A percentile compares a stretch with the other conserved stretches of the same genome.
These are phyloP conservation scores for Diachasmimorpha longicaudata DNA, from an alignment of 1,140 invertebrate genomes.

Conservation along the genomic window DNA sequence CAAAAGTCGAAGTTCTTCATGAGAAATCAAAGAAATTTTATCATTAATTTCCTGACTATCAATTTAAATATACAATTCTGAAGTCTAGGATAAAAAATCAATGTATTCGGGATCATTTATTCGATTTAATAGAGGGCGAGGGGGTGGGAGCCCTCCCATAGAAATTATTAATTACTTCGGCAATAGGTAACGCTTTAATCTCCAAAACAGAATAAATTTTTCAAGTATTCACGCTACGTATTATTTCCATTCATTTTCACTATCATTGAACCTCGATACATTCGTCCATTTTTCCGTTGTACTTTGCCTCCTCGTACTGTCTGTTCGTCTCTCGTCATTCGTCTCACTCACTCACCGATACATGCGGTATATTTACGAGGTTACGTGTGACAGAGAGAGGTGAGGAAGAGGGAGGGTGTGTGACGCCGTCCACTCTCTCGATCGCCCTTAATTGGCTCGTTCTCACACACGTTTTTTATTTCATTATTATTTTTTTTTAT, in stretches of 20 bases:
- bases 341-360: neutral
- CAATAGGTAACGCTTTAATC: no score
- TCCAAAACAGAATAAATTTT: no score
- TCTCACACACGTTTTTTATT: neutral
- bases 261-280: neutral
- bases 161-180: no score
- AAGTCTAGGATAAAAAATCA: no score
- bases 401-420: neutral
- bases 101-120: no score
- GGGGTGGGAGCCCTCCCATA: no score
- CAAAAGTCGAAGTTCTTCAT: no score
- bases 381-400: neutral
- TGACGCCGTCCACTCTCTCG: slow-evolving; percentile 11
- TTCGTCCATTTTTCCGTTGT: neutral
- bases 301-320: no score
- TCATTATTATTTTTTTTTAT: neutral
- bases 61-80: no score
- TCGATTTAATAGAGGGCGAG: no score
- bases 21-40: no score
- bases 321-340: neutral
- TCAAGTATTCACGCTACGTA: neutral
- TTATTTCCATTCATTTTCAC: neutral
- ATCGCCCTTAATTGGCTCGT: slow-evolving; percentile 7
- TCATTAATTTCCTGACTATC: no score
- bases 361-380: neutral